Conservation (phyloP, 2,888 invertebrate genomes). For the Parelbella ahira region DNA sequence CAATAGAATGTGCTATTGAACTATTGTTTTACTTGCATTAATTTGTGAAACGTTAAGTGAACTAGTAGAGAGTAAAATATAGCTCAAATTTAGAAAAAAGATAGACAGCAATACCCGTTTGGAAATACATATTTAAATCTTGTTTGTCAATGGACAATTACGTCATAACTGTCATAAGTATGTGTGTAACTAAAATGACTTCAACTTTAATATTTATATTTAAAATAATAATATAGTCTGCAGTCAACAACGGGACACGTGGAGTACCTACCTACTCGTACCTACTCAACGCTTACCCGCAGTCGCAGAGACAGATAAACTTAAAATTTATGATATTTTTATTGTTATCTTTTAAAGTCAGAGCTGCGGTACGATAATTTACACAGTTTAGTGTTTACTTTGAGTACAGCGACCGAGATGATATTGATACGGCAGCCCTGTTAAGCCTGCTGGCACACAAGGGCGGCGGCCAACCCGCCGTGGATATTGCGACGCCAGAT, state of each 20-base stretch:
- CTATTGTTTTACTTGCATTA: no score
- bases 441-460: slow-evolving; percentile 34
- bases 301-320: slow-evolving; percentile 22
- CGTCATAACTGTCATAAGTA: no score
- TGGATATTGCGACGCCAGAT: slow-evolving; percentile 44
- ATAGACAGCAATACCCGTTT: no score
- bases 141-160: no score
- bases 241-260: slow-evolving; percentile 4
- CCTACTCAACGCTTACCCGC: no score
- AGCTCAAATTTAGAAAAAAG: no score
- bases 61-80: no score
- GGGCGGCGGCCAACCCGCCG: slow-evolving; percentile 38
- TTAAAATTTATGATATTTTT: slow-evolving; percentile 25
- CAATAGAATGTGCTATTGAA: no score
- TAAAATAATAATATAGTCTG: slow-evolving; percentile 9
- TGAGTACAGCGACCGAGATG: slow-evolving; percentile 6
- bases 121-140: no score
- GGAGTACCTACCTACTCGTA: slow-evolving; percentile 6
- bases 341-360: slow-evolving; percentile 16
- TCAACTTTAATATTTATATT: no score
- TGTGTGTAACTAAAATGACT: no score
- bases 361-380: slow-evolving; percentile 10
- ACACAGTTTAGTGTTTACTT: slow-evolving; percentile 11
- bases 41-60: no score
- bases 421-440: slow-evolving; percentile 32